A percentile compares a stretch with the other conserved stretches of the same genome.
Conservation (phyloP, 1,140 invertebrate genomes). For the Drosophila pruinosa region DNA sequence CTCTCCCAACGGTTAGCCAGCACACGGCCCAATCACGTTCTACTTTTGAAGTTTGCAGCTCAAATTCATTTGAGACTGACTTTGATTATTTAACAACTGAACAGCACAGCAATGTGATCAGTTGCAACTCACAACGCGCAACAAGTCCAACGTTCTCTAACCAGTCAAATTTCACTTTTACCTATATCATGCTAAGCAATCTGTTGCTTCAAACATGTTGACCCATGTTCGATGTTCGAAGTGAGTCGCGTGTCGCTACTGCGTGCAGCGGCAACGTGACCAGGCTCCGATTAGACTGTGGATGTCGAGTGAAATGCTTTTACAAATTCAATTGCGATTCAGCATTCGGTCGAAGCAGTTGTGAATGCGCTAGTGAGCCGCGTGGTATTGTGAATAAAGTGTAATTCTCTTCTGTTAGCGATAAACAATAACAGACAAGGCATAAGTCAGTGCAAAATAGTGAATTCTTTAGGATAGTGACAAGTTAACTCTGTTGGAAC, state of each 20-base stretch:
- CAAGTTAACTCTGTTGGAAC: no score
- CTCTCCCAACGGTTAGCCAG: neutral
- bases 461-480: conserved; percentile 54
- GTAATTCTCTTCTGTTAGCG: conserved; percentile 7
- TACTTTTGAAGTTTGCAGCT: conserved; percentile 75
- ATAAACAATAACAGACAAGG: conserved; percentile 8
- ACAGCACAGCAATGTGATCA: conserved; percentile 61
- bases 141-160: conserved; percentile 11
- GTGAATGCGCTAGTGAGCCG: conserved; percentile 55
- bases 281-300: conserved; percentile 40
- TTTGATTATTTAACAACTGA: conserved; percentile 65
- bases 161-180: conserved; percentile 71
- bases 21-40: conserved; percentile 64
- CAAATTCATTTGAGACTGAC: conserved; percentile 63
- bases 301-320: conserved; percentile 71
- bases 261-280: conserved; percentile 72
- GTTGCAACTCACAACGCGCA: conserved; percentile 38
- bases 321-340: conserved; percentile 77
- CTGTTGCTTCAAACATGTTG: conserved; percentile 34
- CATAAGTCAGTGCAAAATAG: conserved; percentile 12
- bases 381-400: conserved; percentile 12
- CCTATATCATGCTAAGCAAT: neutral
- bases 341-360: conserved; percentile 71
- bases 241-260: conserved; percentile 66
- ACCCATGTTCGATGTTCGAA: conserved; percentile 37